Percentiles rank a stretch among this genome's conserved stretches.
Evolutionary conservation across 2,797 vertebrate genomes (phyloP).

Genomic region (Sebastes minor): DNA sequence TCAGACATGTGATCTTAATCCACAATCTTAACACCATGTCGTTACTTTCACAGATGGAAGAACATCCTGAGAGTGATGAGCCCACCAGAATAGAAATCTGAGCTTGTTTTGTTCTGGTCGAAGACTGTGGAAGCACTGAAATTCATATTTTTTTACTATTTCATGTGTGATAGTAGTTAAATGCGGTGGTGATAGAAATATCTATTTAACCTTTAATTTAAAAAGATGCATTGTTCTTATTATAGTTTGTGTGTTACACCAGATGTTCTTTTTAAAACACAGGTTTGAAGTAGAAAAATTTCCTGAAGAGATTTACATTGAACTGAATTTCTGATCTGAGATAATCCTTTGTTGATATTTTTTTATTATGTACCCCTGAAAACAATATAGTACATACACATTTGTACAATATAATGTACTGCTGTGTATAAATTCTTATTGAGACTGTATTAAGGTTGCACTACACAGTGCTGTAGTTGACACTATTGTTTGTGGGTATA

Average conservation of each 20-base stretch:
- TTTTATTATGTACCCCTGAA: not conserved
- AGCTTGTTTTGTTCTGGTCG: constrained; percentile 4
- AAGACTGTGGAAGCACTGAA: not conserved
- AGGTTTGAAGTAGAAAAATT: not conserved
- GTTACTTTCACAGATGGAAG: constrained; percentile 53
- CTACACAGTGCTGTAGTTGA: not conserved
- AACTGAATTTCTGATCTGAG: not conserved
- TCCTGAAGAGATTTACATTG: not conserved
- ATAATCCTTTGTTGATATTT: not conserved
- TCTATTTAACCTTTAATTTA: not conserved
- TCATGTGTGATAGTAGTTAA: not conserved
- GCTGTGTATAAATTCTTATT: not conserved
- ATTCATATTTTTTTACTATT: not conserved
- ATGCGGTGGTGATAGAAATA: not conserved
- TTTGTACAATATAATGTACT: not conserved
- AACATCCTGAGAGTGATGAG: constrained; percentile 19
- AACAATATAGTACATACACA: not conserved
- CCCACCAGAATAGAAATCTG: constrained; percentile 60
- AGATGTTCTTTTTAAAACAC: not conserved
- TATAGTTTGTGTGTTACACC: not conserved
- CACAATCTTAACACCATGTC: not conserved
- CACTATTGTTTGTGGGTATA: not conserved
- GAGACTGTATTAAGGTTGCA: not conserved
- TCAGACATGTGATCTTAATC: not conserved
- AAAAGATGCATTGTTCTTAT: not conserved